Evolutionary conservation across 2,113 vertebrate species (phyloP).

Genomic region (Gila orcuttii): DNA sequence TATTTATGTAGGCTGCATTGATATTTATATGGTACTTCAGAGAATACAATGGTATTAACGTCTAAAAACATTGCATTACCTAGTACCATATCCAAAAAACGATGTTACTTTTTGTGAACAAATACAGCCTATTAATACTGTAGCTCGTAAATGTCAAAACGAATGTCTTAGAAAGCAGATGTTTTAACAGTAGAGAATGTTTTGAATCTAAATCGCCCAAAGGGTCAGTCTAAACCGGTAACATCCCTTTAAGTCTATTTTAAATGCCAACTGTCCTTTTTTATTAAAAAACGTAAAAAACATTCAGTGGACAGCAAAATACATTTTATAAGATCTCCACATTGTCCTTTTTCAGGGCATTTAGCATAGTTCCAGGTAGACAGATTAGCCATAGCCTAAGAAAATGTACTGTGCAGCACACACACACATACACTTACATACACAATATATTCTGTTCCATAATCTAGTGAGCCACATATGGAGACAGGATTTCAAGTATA

Average conservation of each 20-base stretch:
- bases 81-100: not conserved
- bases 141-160: not conserved
- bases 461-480: not conserved
- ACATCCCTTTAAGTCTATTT: conserved; percentile 3
- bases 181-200: not conserved
- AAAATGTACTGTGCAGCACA: not conserved
- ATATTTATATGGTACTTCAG: not conserved
- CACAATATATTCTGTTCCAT: not conserved
- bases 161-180: not conserved
- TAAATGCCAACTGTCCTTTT: not conserved
- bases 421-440: not conserved
- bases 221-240: not conserved
- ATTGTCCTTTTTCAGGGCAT: not conserved
- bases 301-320: conserved; percentile 1
- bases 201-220: not conserved
- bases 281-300: not conserved
- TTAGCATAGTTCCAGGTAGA: conserved; percentile 20
- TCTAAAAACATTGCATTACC: no score
- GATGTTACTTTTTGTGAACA: not conserved
- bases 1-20: no score
- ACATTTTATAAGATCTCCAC: not conserved
- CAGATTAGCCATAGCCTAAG: conserved; percentile 21
- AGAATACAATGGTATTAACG: not conserved
- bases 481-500: not conserved
- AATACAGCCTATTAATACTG: not conserved